Conservation (phyloP, 2,888 invertebrate species). For the Cheilosia vulpina region DNA sequence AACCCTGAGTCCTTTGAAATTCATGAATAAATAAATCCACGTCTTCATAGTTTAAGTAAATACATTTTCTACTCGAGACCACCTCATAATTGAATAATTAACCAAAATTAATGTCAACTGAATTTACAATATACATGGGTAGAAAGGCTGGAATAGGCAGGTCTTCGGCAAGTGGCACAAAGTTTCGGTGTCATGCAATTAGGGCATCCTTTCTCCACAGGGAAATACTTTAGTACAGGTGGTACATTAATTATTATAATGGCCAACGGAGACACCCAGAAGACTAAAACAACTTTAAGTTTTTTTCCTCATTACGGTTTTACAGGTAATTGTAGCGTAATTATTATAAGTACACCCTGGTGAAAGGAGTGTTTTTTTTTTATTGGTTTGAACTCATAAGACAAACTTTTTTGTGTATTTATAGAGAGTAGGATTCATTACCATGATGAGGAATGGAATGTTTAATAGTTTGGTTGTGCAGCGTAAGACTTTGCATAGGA, state of each 20-base stretch:
- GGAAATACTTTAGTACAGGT: neutral
- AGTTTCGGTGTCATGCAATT: slow-evolving; percentile 1
- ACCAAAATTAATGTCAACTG: slow-evolving; percentile 54
- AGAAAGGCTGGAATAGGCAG: neutral
- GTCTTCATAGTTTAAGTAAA: slow-evolving; percentile 39
- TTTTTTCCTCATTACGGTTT: neutral
- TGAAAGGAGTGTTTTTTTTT: neutral
- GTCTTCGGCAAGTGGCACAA: neutral
- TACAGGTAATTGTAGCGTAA: slow-evolving; percentile 19
- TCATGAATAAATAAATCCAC: slow-evolving; percentile 47
- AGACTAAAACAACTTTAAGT: neutral
- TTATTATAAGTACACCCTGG: neutral
- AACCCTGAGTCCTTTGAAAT: slow-evolving; percentile 1
- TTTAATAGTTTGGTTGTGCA: neutral
- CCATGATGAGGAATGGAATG: neutral
- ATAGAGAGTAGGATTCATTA: neutral
- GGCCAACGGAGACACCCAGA: neutral
- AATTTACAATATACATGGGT: slow-evolving; percentile 11
- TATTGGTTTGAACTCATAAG: too few species aligned
- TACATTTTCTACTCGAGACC: slow-evolving; percentile 27
- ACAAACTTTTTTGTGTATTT: neutral
- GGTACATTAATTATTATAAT: slow-evolving; percentile 29
- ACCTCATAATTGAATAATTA: slow-evolving; percentile 67
- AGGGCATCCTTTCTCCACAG: neutral
- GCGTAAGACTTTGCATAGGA: neutral